Base-by-base conservation (phyloP, 2,797 vertebrate species). In the Channallabes apus region DNA sequence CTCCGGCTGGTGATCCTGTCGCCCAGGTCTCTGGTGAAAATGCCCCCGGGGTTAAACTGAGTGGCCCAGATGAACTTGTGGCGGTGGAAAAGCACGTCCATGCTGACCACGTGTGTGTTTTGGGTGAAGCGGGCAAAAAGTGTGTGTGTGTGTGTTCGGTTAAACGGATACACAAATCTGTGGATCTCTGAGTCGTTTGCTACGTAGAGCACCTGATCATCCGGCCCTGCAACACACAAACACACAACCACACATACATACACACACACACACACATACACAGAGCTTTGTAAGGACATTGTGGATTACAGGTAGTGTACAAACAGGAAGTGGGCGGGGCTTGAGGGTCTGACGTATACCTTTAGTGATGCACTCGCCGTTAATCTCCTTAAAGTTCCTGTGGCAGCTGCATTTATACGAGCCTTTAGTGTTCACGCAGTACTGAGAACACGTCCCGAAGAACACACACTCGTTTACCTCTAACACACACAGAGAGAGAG, bases 111-210 rank as follows among this genome's bases (percentile, higher is more conserved):
- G 82, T 95, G 95, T 93, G 96, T 96, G 88, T 96, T 97, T 91
- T 95, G 95, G 88, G 96, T 95, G 91, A 95, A 94, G 82, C 96
- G 96, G 89, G 94, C 94, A 91, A 96, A 95, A 90, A 96, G 96
- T 87, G 96, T 95, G 91, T 94, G 95, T 93, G 92, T 93, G 77
- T 91, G 95, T 92, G 94, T 97, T 92, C 96, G 94, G 93, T 96
- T 96, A 94, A 96, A 97, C 87, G 96, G 96, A 94, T 96, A 96
- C 92, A 96, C 95, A 94, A 96, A 97, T 94, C 95, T 95, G 91
- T 96, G 94, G 93, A 97, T 95, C 94, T 97, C 96, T 88, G 96
- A 97, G 93, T 97, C 96, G 93, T 97, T 97, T 93, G 96, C 96
- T 90, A 97, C 94, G 93, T 97, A 97, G 92, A 97, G 95, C 92